Evolutionary conservation across 2,888 invertebrate genomes (phyloP), one percentile per base, ranked within the genome.

Genomic region (Anaspis maculata): DNA sequence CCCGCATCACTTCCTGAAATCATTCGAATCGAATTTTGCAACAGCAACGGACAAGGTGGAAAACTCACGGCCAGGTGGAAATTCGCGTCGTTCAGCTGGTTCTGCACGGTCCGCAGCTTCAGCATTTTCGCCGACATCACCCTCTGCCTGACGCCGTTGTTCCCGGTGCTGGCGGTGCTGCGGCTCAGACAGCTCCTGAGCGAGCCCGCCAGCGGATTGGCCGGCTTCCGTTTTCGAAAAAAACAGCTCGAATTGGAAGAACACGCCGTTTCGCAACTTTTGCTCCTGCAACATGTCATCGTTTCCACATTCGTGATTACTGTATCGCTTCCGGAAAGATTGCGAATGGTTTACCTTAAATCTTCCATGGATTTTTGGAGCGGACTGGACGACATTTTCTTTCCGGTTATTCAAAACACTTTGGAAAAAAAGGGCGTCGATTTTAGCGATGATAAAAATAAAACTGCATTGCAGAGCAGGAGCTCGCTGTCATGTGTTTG

Each of bases 11-110:
- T 59, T 80, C 79, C 78, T 78, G 42, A 22, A 27, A 15, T 15
- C 16, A 25, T 25, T 13, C 26, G 26, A 13, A 7, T 27, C 14
- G n/a, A n/a, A n/a, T n/a, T n/a, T n/a, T n/a, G n/a, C n/a, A n/a
- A n/a, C n/a, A n/a, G n/a, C n/a, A 25, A 25, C 25, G 11, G 25
- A 10, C 9, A 11, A 9, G 25, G 7, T 25, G 7, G 7, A 7
- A 25, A n/a, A 60, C 66, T 65, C 59, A 82, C 83, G 55, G 83
- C 76, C 39, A 87, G 69, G 57, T 83, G 83, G 49, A 77, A 82
- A 57, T 85, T 84, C 0, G 84, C 84, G 60, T 85, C 84, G 3
- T 80, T 75, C 33, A 87, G 57, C 57, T 87, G 84, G 62, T 83
- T 87, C 65, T 87, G 86, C 42, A 85, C 66, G 36, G 82, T 79